Percentiles rank a stretch among this genome's conserved stretches.
phyloP scores from a whole-genome alignment of 2,888 invertebrate genomes.

The Lottia scabra region DNA sequence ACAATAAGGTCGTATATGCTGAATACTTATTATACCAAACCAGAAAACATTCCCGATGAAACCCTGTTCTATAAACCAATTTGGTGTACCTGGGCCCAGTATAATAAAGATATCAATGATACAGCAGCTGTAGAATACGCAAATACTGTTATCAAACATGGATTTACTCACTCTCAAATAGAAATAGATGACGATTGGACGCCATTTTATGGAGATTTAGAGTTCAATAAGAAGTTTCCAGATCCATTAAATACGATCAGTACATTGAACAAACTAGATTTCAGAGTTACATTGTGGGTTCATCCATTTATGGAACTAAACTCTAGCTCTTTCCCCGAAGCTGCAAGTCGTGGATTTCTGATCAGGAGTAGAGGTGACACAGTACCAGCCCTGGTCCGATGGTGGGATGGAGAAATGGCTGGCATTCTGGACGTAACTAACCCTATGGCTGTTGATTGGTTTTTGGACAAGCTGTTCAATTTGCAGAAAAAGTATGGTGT shows the following conservation, averaged over 20 bases:
- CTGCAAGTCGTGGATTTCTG: not conserved
- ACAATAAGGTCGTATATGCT: slow-evolving; percentile 70
- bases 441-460: slow-evolving; percentile 84
- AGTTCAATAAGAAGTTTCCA: slow-evolving; percentile 80
- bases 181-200: slow-evolving; percentile 89
- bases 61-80: slow-evolving; percentile 75
- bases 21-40: slow-evolving; percentile 72
- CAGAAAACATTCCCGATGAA: slow-evolving; percentile 76
- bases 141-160: slow-evolving; percentile 26
- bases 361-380: not conserved
- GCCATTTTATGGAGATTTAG: slow-evolving; percentile 83
- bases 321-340: slow-evolving; percentile 60
- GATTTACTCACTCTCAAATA: slow-evolving; percentile 32
- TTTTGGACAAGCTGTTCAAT: slow-evolving; percentile 76
- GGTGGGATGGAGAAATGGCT: slow-evolving; percentile 81
- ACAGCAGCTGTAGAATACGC: slow-evolving; percentile 37
- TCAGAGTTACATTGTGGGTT: slow-evolving; percentile 82
- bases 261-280: slow-evolving; percentile 74
- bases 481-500: slow-evolving; percentile 78
- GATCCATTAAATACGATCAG: slow-evolving; percentile 75
- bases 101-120: slow-evolving; percentile 75
- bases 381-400: slow-evolving; percentile 73
- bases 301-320: slow-evolving; percentile 69
- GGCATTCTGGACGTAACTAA: slow-evolving; percentile 91
- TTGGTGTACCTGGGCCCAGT: slow-evolving; percentile 1